A percentile compares a stretch with the other conserved stretches of the same genome.
These are phyloP conservation scores for Lithobates sylvaticus DNA, from an alignment of 2,797 vertebrate species.

Conservation along the genomic window DNA sequence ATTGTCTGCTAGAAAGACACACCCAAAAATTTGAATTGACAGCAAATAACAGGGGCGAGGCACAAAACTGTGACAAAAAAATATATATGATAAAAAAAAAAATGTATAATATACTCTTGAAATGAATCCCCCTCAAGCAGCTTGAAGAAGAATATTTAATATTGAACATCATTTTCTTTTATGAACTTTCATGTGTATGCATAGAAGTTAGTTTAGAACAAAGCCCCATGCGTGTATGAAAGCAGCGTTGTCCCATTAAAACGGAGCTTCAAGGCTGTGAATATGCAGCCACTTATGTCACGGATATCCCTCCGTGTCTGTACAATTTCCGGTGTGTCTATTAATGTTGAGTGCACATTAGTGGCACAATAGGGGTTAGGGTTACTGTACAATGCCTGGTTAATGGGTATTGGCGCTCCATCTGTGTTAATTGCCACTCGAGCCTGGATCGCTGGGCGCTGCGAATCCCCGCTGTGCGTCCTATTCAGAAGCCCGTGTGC, in stretches of 20 bases:
- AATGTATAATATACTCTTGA: too few relatives aligned
- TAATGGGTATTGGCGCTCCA: slow-evolving; percentile 43
- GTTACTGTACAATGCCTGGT: slow-evolving; percentile 49
- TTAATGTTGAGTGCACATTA: slow-evolving; percentile 41
- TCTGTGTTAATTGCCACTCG: slow-evolving; percentile 50
- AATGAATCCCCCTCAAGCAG: background rate
- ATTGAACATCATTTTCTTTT: background rate
- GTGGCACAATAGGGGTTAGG: slow-evolving; percentile 35
- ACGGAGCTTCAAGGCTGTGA: background rate
- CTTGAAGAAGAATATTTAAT: background rate
- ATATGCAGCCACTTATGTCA: background rate
- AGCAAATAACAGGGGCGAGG: too few relatives aligned
- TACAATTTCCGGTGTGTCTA: slow-evolving; percentile 22
- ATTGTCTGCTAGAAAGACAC: too few relatives aligned
- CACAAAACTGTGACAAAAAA: too few relatives aligned
- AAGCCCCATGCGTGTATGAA: background rate
- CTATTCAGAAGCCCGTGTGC: slow-evolving; percentile 23
- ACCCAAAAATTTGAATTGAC: too few relatives aligned
- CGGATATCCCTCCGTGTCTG: background rate
- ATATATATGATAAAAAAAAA: too few relatives aligned
- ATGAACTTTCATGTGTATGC: background rate
- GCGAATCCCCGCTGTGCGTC: slow-evolving; percentile 35
- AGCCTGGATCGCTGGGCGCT: slow-evolving; percentile 23
- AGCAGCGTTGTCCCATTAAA: background rate
- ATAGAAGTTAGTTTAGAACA: background rate